phyloP scores from a whole-genome alignment of 2,113 vertebrate genomes.

The Corythornis madagascariensis region DNA sequence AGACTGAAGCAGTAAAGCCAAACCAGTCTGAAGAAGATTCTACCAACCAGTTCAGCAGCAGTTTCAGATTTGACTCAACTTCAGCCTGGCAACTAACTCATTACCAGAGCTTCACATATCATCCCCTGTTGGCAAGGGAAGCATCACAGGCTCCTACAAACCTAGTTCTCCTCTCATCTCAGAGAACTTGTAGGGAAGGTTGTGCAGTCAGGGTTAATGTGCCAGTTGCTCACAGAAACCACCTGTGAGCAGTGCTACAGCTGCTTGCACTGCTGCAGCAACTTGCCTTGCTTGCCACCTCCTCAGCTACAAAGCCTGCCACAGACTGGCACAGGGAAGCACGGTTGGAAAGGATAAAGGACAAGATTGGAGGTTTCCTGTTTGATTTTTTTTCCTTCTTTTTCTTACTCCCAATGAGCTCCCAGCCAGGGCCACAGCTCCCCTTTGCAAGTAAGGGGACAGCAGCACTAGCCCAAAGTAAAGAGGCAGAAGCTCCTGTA shows the following conservation, averaged over 20 bases:
- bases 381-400: not conserved
- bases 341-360: not conserved
- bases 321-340: not conserved
- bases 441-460: not conserved
- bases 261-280: not conserved
- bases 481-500: not conserved
- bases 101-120: not conserved
- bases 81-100: not conserved
- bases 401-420: not conserved
- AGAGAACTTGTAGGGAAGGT: not conserved
- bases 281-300: not conserved
- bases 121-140: not conserved
- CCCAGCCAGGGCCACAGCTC: not conserved
- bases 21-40: not conserved
- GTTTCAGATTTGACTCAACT: not conserved
- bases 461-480: not conserved
- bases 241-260: not conserved
- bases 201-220: not conserved
- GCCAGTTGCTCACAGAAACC: not conserved
- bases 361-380: not conserved
- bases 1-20: not conserved
- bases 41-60: not conserved
- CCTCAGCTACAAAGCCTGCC: not conserved
- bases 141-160: not conserved
- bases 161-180: not conserved